Evolutionary conservation across 2,888 invertebrate genomes (phyloP).

Genomic region (Eurytoma californica): DNA sequence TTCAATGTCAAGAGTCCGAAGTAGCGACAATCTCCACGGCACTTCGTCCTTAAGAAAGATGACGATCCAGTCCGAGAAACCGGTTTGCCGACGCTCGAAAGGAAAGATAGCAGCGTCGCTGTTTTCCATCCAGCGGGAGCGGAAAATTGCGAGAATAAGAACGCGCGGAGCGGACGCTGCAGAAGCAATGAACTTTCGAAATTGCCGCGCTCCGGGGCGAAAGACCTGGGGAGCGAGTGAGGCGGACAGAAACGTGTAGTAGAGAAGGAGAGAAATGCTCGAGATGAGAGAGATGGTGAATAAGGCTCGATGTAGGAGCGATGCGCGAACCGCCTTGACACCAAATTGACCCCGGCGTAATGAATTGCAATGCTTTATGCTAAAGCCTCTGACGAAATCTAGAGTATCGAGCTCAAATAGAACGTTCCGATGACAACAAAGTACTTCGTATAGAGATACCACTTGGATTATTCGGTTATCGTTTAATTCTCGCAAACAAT

Average conservation of each 20-base stretch:
- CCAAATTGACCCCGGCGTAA: conserved; percentile 51
- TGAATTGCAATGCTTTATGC: conserved; percentile 50
- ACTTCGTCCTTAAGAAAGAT: too few species aligned
- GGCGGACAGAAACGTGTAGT: background rate
- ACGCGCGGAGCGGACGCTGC: background rate
- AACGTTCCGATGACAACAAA: conserved; percentile 16
- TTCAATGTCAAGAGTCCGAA: too few species aligned
- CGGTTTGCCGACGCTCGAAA: too few species aligned
- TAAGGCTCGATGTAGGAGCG: background rate
- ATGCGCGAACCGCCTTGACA: conserved; percentile 54
- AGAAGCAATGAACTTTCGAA: background rate
- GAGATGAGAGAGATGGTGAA: background rate
- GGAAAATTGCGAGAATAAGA: background rate
- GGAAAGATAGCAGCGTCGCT: too few species aligned
- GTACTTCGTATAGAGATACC: background rate
- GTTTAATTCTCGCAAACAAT: background rate
- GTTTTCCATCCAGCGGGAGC: too few species aligned
- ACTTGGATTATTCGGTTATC: background rate
- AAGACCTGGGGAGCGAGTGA: background rate
- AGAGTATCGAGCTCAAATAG: conserved; percentile 32
- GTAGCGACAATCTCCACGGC: too few species aligned
- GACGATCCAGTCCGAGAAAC: too few species aligned
- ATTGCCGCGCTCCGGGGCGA: background rate
- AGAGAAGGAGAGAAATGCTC: conserved; percentile 1
- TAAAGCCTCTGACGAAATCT: conserved; percentile 51